These are phyloP conservation scores for Mus spretus DNA, from an alignment of 2,797 vertebrate genomes.

Conservation along the genomic window DNA sequence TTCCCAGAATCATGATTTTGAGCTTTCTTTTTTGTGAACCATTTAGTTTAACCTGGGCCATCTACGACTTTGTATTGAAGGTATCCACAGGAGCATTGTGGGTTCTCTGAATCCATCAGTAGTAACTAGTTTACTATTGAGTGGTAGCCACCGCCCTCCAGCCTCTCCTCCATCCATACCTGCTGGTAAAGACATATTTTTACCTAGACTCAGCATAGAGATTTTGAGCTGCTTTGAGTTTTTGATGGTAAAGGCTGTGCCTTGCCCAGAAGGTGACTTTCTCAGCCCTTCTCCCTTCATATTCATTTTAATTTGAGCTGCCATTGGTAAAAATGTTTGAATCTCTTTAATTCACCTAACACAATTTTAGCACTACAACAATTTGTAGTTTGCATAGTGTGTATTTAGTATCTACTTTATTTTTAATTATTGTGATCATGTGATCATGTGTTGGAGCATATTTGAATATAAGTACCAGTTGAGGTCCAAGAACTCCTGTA, in stretches of 20 bases:
- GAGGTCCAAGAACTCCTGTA: not conserved
- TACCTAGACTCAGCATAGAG: not conserved
- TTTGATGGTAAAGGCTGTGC: not conserved
- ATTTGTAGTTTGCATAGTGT: not conserved
- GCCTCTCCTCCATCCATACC: too few relatives aligned
- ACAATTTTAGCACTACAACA: not conserved
- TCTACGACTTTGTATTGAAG: not conserved
- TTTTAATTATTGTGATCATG: not conserved
- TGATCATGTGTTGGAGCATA: not conserved
- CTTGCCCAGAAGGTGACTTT: not conserved
- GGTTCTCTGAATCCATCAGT: not conserved
- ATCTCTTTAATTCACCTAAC: conserved; percentile 41
- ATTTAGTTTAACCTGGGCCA: not conserved
- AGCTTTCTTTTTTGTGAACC: not conserved
- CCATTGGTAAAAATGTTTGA: not conserved
- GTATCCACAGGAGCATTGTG: not conserved
- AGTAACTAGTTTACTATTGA: not conserved
- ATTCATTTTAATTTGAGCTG: conserved; percentile 44
- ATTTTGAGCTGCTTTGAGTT: not conserved
- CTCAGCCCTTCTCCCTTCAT: not conserved
- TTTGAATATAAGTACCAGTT: not conserved
- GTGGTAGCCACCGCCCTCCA: too few relatives aligned
- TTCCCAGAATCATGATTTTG: not conserved
- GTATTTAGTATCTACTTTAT: not conserved
- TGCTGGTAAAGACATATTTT: not conserved